Evolutionary conservation across 1,140 invertebrate species (phyloP).

Genomic region (Drosophila punjabiensis): DNA sequence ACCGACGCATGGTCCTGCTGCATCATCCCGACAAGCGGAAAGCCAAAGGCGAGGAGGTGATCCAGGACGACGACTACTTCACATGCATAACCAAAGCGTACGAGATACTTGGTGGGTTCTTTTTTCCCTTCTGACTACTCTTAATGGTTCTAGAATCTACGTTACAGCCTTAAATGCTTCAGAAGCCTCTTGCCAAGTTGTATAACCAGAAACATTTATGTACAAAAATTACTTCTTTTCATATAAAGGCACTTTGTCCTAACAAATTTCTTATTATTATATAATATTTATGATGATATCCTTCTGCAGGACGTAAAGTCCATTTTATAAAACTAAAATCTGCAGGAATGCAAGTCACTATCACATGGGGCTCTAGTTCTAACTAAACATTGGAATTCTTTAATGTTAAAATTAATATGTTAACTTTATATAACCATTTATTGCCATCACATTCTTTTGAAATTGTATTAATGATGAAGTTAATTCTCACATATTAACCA

Average conservation of each 20-base stretch:
- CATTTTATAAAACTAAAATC: too few species aligned
- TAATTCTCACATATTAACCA: background rate
- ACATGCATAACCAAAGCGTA: slow-evolving; percentile 99
- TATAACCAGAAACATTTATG: background rate
- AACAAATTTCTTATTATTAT: too few species aligned
- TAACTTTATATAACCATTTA: background rate
- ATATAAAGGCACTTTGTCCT: too few species aligned
- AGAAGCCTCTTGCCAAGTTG: background rate
- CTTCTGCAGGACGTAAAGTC: too few species aligned
- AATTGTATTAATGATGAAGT: background rate
- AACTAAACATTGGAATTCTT: background rate
- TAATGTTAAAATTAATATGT: background rate
- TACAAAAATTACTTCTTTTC: background rate
- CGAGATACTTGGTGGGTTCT: slow-evolving; percentile 87
- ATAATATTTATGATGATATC: too few species aligned
- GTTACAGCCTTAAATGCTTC: background rate
- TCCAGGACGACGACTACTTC: slow-evolving; percentile 97
- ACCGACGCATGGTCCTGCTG: slow-evolving; percentile 95
- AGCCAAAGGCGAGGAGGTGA: slow-evolving; percentile 93
- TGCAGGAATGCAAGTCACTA: background rate
- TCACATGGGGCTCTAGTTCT: background rate
- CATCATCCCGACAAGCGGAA: slow-evolving; percentile 99
- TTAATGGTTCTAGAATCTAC: background rate
- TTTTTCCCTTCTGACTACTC: background rate
- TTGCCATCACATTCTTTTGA: background rate